These are phyloP conservation scores for Melipona beecheii DNA, from an alignment of 2,888 invertebrate species.

Conservation along the genomic window DNA sequence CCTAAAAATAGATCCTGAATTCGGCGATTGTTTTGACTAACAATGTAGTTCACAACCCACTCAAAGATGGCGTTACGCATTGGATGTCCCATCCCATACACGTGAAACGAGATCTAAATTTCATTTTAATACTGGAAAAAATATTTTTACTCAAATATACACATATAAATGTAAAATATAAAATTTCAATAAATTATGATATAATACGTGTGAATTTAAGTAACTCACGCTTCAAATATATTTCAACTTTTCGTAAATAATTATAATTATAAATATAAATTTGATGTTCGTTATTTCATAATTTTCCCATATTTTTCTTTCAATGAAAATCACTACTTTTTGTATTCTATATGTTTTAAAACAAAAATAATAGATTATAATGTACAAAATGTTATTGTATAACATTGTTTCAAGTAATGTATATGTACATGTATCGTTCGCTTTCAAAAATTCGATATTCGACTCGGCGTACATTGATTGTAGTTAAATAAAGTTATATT, in stretches of 20 bases:
- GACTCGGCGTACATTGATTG: neutral
- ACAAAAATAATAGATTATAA: neutral
- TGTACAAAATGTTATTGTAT: neutral
- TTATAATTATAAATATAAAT: neutral
- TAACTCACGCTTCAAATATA: too few species aligned
- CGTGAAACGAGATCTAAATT: neutral
- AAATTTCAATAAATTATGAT: neutral
- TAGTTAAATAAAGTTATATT: neutral
- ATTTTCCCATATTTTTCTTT: neutral
- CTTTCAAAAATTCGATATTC: neutral
- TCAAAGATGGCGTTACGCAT: conserved; percentile 65
- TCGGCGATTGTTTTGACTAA: conserved; percentile 79
- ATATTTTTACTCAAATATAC: neutral
- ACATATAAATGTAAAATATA: neutral
- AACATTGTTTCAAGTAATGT: neutral
- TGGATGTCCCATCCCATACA: neutral
- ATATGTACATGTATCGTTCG: neutral
- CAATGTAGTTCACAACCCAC: conserved; percentile 74
- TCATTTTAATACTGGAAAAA: neutral
- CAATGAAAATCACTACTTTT: neutral
- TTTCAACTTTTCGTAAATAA: neutral
- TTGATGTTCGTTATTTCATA: too few species aligned
- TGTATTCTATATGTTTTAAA: neutral
- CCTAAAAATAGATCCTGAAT: conserved; percentile 73
- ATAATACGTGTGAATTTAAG: neutral